Evolutionary conservation across 2,113 vertebrate genomes (phyloP), one percentile per base, ranked within the genome.

Genomic region (Tretioscincus oriximinensis): DNA sequence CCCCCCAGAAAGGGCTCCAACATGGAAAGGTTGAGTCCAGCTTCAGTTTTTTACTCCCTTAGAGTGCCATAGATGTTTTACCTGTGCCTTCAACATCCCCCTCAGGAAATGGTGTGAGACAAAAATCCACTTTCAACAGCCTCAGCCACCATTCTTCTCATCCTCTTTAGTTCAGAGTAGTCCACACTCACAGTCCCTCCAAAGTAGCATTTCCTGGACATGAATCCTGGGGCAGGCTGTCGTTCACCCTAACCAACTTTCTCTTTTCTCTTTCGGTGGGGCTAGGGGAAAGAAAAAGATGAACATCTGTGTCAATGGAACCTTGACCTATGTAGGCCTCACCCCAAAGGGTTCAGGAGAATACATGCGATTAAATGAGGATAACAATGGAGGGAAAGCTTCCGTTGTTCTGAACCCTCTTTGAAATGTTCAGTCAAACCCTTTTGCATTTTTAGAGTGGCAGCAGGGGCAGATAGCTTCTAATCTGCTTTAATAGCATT

Each of bases 311-410:
- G 89, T 90, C 89, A 90, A 73, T 88, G 89, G 91, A 90, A 91
- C 86, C 86, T 90, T 91, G 90, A 93, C 91, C 90, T 92, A 92
- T 83, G 88, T 86, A 90, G 84, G 67, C 78, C 90, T 93, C 90
- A 92, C 90, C 87, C 90, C 80, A 86, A 88, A 84, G 81, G 80
- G 91, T 84, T 84, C 90, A 77, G 89, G 91, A 92, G 89, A 92
- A 93, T 93, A 71, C 86, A 73, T 1, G 5, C 87, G 88, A 91
- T 89, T 89, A 90, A 93, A 89, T 66, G 78, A 89, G 84, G 88
- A 82, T 68, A 88, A 21, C 87, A 89, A 90, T 86, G 77, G 88
- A 86, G 79, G 81, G 60, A 67, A 88, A 35, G 82, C 84, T 77
- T 69, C 78, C 29, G 82, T 84, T 84, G 84, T 0, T 0, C 41